Evolutionary conservation across 2,797 vertebrate species (phyloP).

Genomic region (Channa striata): DNA sequence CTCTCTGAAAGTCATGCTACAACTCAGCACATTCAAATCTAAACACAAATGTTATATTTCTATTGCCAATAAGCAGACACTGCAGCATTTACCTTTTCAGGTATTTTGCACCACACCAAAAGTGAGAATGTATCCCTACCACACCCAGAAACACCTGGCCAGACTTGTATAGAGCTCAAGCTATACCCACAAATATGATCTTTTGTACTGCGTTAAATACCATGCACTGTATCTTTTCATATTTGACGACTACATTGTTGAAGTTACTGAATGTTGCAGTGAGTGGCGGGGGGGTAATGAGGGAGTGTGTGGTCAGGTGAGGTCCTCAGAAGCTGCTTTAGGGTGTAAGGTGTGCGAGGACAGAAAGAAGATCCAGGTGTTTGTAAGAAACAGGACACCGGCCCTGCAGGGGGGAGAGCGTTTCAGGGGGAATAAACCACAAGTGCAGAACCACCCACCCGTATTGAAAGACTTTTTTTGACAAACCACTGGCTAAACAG

Average conservation of each 20-base stretch:
- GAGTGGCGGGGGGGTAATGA: background rate
- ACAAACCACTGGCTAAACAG: background rate
- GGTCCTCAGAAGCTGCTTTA: conserved; percentile 8
- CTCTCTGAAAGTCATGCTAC: background rate
- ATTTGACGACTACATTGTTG: conserved; percentile 13
- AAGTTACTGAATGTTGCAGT: conserved; percentile 22
- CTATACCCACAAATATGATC: conserved; percentile 14
- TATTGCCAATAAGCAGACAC: background rate
- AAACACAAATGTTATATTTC: background rate
- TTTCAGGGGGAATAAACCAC: background rate
- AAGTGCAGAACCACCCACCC: background rate
- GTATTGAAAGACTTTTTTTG: background rate
- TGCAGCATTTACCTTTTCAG: background rate
- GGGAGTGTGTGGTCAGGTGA: background rate
- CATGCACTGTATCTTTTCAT: background rate
- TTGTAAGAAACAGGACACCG: conserved; percentile 22
- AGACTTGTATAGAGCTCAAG: background rate
- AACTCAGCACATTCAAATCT: no score
- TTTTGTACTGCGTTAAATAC: conserved; percentile 1
- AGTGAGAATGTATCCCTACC: conserved; percentile 2
- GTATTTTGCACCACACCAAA: background rate
- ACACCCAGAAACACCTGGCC: conserved; percentile 53
- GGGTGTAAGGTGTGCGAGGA: background rate
- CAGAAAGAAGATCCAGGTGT: conserved; percentile 10
- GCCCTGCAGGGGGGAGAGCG: conserved; percentile 27